Evolutionary conservation across 2,797 vertebrate species (phyloP), one percentile per base, ranked within the genome.

Genomic region (Cynodonichthys magdalenae): DNA sequence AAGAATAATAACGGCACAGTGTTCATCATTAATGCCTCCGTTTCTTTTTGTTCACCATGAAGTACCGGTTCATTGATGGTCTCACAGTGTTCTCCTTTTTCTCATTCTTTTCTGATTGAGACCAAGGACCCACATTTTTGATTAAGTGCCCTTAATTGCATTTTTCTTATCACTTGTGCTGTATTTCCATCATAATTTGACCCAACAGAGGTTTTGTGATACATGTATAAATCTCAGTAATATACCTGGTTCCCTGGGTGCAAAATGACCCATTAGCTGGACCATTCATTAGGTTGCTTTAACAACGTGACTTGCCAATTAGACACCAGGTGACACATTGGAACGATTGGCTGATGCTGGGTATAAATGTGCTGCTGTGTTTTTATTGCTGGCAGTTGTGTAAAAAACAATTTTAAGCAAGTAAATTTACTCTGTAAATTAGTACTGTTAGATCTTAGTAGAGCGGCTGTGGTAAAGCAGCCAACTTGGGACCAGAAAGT

Each of bases 71-170:
- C 53, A 61, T 55, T 46, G 15, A 1, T 20, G 52, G n/a, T 44
- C 62, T 47, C 55, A 47, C 53, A 34, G 5, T 15, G 47, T 66
- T 68, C 9, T 5, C 28, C 31, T 59, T 66, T 67, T 70, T 61
- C 44, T 60, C 65, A 79, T 80, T 75, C 47, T 59, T 55, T 74
- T 68, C 69, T 76, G 56, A 68, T 79, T 88, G 53, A 61, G 48
- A 65, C 63, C 57, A 75, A 69, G 19, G 19, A 66, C 55, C 31
- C 58, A 75, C 71, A 74, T 81, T 41, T 79, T 56, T 72, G 69
- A 84, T 79, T 54, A 65, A 72, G 57, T 75, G 66, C 78, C 60
- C 59, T 54, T 66, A 74, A 82, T 75, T 79, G 80, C 75, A 83
- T 78, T 78, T 85, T 73, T 52, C 54, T 63, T 54, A 64, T 47